These are phyloP conservation scores for Adelphocoris suturalis DNA, from an alignment of 2,888 invertebrate species.

Conservation along the genomic window DNA sequence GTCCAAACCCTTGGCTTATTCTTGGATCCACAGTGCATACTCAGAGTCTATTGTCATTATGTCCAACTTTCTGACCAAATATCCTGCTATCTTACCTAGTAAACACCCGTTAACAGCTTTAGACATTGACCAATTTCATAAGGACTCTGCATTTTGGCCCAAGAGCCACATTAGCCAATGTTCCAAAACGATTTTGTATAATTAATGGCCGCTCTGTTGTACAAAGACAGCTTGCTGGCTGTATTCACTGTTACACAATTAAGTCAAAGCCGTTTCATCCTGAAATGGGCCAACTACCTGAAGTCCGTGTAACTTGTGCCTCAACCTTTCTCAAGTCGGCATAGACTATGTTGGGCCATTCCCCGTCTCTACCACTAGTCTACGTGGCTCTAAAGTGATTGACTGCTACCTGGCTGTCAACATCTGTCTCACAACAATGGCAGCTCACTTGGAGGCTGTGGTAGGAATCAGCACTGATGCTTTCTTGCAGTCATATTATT, in stretches of 20 bases:
- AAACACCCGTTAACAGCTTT: too few species aligned
- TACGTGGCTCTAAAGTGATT: too few species aligned
- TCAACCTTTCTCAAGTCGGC: constrained; percentile 21
- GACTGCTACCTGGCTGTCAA: not conserved
- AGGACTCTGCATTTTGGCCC: too few species aligned
- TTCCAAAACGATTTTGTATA: constrained; percentile 44
- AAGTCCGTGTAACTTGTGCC: not conserved
- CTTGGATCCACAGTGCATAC: too few species aligned
- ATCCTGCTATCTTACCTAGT: too few species aligned
- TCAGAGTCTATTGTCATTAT: too few species aligned
- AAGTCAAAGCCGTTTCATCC: constrained; percentile 47
- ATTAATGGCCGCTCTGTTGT: constrained; percentile 2
- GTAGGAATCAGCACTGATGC: constrained; percentile 19
- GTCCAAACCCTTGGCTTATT: too few species aligned
- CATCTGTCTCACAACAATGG: constrained; percentile 40
- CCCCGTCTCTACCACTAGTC: not conserved
- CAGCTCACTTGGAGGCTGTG: constrained; percentile 17
- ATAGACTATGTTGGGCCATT: constrained; percentile 57
- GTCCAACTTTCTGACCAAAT: too few species aligned
- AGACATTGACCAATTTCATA: too few species aligned
- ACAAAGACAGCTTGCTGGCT: not conserved
- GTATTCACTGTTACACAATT: constrained; percentile 2
- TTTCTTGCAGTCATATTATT: constrained; percentile 47
- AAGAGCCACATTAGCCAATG: too few species aligned
- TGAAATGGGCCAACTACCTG: constrained; percentile 52